Evolutionary conservation across 1,140 invertebrate species (phyloP), one percentile per base, ranked within the genome.

Genomic region (Brachionus manjavacas): DNA sequence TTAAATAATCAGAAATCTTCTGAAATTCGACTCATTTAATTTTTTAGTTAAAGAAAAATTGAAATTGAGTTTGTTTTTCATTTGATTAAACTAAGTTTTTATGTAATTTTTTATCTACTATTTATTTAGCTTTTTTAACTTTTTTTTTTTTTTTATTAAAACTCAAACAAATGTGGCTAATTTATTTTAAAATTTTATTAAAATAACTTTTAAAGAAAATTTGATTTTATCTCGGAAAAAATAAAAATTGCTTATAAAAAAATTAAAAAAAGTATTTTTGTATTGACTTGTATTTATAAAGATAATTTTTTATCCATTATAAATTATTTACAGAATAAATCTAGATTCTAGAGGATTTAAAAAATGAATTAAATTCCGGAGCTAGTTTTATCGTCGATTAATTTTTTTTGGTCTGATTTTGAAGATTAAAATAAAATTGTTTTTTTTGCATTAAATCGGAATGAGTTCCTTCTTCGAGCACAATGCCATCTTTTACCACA

Each of bases 401-500:
- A 3, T 25, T 49, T 76, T 25, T 20, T 76, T 76, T 49, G 4
- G 72, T 20, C 23, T 81, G 79, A 64, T 81, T 81, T 41, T 81
- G 64, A 16, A 83, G 52, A 43, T 68, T 20, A 70, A 70, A 83
- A 83, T 83, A 83, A 43, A 83, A 49, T 12, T 39, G 12, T 31
- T 83, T 68, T 16, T 68, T 49, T 49, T 83, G 31, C 20, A 83
- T 46, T n/a, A 83, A 52, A 16, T 68, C n/a, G 12, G 11, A 31
- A 70, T 83, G 81, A 31, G 60, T 68, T 20, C 81, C 81, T 12
- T 68, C 60, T 72, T 83, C 81, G n/a, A 49, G 20, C 25, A 83
- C 23, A 43, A 68, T 12, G 2, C 81, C 81, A 28, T 68, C 60
- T 41, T 83, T 68, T 52, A 83, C 60, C 11, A 83, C 81, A 28